A percentile compares a stretch with the other conserved stretches of the same genome.
These are phyloP conservation scores for Mesoligia furuncula DNA, from an alignment of 2,888 invertebrate genomes.

Conservation along the genomic window DNA sequence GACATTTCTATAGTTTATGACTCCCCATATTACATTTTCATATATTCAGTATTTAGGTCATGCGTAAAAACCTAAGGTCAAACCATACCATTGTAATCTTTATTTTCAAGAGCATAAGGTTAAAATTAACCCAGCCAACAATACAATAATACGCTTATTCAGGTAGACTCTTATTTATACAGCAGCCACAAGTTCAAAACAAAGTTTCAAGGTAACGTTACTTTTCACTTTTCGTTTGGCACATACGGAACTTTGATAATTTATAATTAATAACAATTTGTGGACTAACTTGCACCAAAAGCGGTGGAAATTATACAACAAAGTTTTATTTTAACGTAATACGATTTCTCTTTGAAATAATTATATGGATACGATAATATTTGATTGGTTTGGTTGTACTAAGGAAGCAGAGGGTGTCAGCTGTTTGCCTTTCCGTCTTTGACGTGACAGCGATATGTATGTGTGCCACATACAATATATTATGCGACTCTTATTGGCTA, in stretches of 20 bases:
- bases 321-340: conserved; percentile 23
- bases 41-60: conserved; percentile 34
- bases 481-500: background rate
- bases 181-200: conserved; percentile 26
- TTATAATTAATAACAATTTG: conserved; percentile 64
- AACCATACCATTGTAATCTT: conserved; percentile 12
- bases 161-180: conserved; percentile 37
- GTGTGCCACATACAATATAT: conserved; percentile 2
- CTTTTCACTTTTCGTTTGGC: conserved; percentile 38
- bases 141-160: conserved; percentile 33
- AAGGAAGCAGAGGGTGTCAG: conserved; percentile 38
- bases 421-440: conserved; percentile 9
- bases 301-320: conserved; percentile 28
- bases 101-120: conserved; percentile 1
- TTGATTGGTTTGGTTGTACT: conserved; percentile 17
- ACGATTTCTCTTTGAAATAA: conserved; percentile 3
- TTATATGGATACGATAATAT: background rate
- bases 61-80: conserved; percentile 1
- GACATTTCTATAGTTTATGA: conserved; percentile 34
- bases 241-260: conserved; percentile 55
- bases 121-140: conserved; percentile 19
- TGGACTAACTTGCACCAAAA: conserved; percentile 39
- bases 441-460: conserved; percentile 13
- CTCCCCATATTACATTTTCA: conserved; percentile 36
- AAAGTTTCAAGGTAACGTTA: conserved; percentile 51